Evolutionary conservation across 2,113 vertebrate genomes (phyloP).

Genomic region (Phasianus colchicus): DNA sequence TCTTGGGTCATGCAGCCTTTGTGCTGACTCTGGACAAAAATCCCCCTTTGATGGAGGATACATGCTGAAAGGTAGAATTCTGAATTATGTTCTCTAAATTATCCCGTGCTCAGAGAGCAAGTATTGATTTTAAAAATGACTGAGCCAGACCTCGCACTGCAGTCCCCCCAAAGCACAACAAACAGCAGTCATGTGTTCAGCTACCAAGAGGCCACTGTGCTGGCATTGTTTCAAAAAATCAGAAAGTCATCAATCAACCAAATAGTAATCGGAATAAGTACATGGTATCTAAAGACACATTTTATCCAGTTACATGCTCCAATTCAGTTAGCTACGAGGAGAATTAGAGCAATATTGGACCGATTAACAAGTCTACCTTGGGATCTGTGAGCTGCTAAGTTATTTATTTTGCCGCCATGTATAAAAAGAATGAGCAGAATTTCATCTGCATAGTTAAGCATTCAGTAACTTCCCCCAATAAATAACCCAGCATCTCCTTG

Average conservation of each 20-base stretch:
- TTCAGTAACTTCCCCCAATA: constrained; percentile 51
- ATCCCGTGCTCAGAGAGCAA: constrained; percentile 88
- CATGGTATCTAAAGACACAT: constrained; percentile 75
- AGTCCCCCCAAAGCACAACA: constrained; percentile 81
- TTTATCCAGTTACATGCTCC: constrained; percentile 76
- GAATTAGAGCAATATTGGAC: constrained; percentile 78
- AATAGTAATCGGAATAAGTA: constrained; percentile 78
- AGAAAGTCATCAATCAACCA: constrained; percentile 83
- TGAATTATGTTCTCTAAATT: constrained; percentile 99
- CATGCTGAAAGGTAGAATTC: constrained; percentile 94
- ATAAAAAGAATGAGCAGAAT: constrained; percentile 67
- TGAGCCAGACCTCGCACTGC: constrained; percentile 89
- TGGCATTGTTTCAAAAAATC: constrained; percentile 84
- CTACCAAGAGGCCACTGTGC: constrained; percentile 68
- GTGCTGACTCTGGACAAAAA: constrained; percentile 83
- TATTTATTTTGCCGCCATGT: constrained; percentile 76
- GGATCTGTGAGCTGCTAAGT: constrained; percentile 72
- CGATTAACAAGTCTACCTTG: constrained; percentile 77
- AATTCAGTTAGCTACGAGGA: constrained; percentile 73
- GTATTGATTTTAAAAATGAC: constrained; percentile 97
- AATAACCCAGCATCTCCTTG: background rate
- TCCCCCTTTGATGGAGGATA: constrained; percentile 86
- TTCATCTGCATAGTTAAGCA: constrained; percentile 75
- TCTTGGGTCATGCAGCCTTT: constrained; percentile 78
- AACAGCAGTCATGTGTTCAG: constrained; percentile 74